Conservation (phyloP, 2,113 vertebrate species). For the Baryphthengus martii region DNA sequence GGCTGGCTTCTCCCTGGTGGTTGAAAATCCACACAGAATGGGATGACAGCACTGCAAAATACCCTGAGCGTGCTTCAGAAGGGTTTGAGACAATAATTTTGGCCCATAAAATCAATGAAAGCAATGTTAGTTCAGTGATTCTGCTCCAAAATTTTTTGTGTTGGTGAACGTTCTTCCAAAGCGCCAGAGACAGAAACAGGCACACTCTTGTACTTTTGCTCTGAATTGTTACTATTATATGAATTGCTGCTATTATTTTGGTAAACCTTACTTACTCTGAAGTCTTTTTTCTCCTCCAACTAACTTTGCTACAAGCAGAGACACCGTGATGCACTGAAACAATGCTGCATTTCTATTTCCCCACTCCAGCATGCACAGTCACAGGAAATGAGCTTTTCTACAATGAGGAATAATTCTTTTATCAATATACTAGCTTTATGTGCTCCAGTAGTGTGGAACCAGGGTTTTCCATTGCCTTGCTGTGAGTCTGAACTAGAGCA, state of each 20-base stretch:
- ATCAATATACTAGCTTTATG: background rate
- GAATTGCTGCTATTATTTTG: background rate
- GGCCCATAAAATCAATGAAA: background rate
- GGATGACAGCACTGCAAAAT: background rate
- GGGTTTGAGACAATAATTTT: background rate
- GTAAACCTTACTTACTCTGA: background rate
- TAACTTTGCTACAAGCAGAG: background rate
- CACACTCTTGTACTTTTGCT: background rate
- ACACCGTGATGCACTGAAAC: background rate
- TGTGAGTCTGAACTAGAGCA: background rate
- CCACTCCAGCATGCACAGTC: background rate
- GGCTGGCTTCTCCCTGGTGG: background rate
- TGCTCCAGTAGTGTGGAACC: background rate
- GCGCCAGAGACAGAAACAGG: background rate
- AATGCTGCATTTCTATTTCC: background rate
- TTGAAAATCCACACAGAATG: background rate
- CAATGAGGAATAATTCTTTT: background rate
- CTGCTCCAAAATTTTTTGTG: background rate
- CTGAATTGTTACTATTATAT: background rate
- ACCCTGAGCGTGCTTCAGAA: background rate
- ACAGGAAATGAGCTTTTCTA: background rate
- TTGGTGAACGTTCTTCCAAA: background rate
- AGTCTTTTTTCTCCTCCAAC: background rate
- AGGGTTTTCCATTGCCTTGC: fast-evolving
- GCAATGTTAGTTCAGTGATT: background rate